Evolutionary conservation across 2,113 vertebrate genomes (phyloP), one percentile per base, ranked within the genome.

Genomic region (Megatriorchis doriae): DNA sequence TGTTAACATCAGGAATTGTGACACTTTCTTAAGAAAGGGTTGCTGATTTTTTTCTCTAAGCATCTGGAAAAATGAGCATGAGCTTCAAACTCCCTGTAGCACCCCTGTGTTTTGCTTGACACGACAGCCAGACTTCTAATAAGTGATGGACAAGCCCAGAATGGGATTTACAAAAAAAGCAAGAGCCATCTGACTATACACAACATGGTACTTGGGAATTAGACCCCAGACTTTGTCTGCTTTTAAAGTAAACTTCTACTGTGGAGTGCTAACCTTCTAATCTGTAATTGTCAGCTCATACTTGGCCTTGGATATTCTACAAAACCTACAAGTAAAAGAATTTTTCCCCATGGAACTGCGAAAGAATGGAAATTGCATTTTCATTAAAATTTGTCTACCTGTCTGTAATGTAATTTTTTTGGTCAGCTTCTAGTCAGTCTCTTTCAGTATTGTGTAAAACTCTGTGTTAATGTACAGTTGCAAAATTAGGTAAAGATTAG

Each of bases 41-140:
- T 94, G 84, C 97, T 96, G 85, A 86, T 94, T 94, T 96, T 84
- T 47, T 48, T 96, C 77, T 23, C 79, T 86, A 87, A 96, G 93
- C 92, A 94, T 97, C 96, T 97, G 96, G 96, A 97, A 97, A 97
- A 97, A 52, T 87, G 94, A 95, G 43, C 50, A 42, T 73, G 67
- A 95, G 72, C 84, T 91, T 97, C 87, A 75, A 32, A 83, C 65
- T 95, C 32, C 73, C 47, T 88, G 34, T 86, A 96, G 92, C 66
- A 43, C 94, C 97, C 73, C 95, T 83, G 94, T 96, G 90, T 97
- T 96, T 96, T 96, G 91, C 80, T 97, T 97, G 94, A 78, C 85
- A 75, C 85, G 40, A 58, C 56, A 97, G 84, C 75, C 90, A 88
- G 93, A 63, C 74, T 97, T 97, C 47, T 52, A 81, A 45, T 91